Base-by-base conservation (phyloP, 2,113 vertebrate species). In the Leucopternis melanops region DNA sequence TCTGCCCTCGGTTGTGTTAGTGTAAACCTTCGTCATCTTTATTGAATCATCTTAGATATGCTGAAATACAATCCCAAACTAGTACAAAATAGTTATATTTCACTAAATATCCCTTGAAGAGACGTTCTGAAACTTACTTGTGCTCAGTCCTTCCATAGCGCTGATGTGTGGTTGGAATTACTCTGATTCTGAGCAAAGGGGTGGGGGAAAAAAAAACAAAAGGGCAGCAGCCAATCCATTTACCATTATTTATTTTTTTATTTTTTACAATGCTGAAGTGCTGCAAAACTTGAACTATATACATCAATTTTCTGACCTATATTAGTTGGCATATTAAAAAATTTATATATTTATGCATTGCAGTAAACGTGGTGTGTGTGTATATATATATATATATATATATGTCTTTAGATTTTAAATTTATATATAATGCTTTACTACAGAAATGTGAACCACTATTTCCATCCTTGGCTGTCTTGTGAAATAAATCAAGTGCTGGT, bases 231-330 rank as follows among this genome's bases (percentile, higher is more conserved):
- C 85, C 90, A 90, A 89, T 38, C 40, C 84, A 54, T 22, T 90
- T 81, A 87, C 85, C 57, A 1, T 86, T 95, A 90, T 93, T 95
- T 92, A 81, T 94, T 95, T 91, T 96, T 75, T 89, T 52, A 65
- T 88, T 85, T 96, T 97, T 97, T 92, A 94, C 36, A 90, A 67
- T 92, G 88, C 94, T 97, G 92, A 93, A 95, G 95, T 95, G 94
- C 90, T 95, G 96, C 92, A 93, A 96, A 94, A 97, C 97, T 97
- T 98, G 97, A 97, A 97, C 62, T 95, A 91, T 91, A 97, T 90
- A 94, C 96, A 97, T 97, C 50, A 31, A 72, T 96, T 96, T 97
- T 96, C 61, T 91, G 85, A 82, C 94, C 94, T 95, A 86, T 84
- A 78, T 87, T 67, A 86, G 87, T 93, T 90, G 81, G 88, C 90